These are phyloP conservation scores for Esox lucius DNA, from an alignment of 2,797 vertebrate genomes.

Conservation along the genomic window DNA sequence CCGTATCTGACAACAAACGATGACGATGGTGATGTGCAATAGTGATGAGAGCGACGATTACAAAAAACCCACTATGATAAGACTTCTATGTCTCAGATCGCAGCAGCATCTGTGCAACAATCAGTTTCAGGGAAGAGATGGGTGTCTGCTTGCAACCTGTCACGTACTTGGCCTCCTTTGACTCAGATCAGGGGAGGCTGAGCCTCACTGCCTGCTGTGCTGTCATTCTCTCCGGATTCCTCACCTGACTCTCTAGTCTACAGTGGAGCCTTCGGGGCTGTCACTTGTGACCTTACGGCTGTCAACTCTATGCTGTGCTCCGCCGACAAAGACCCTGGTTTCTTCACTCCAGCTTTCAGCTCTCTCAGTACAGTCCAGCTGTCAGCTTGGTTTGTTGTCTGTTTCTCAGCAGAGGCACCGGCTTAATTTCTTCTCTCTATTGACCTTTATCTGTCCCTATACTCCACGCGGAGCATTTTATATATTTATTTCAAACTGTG, in stretches of 20 bases:
- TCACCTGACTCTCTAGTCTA: constrained; percentile 62
- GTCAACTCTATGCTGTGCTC: constrained; percentile 74
- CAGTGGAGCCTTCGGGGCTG: constrained; percentile 68
- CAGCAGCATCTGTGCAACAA: constrained; percentile 2
- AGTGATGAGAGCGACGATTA: neutral
- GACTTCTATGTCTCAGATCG: neutral
- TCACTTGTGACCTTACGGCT: constrained; percentile 70
- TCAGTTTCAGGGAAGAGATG: constrained; percentile 1
- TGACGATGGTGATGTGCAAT: neutral
- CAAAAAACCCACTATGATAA: neutral
- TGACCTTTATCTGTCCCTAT: constrained; percentile 51
- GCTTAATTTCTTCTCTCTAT: constrained; percentile 62
- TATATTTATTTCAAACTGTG: too few species aligned
- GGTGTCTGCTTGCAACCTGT: neutral
- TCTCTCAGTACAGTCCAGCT: constrained; percentile 65
- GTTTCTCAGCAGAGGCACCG: constrained; percentile 67
- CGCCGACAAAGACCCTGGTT: constrained; percentile 48
- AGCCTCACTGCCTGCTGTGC: constrained; percentile 61
- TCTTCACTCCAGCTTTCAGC: constrained; percentile 65
- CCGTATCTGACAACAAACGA: constrained; percentile 2
- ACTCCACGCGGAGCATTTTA: neutral
- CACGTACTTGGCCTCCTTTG: constrained; percentile 19
- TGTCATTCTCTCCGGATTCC: constrained; percentile 52
- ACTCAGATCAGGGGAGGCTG: constrained; percentile 60
- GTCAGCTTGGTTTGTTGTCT: constrained; percentile 54